Evolutionary conservation across 1,140 invertebrate genomes (phyloP), one percentile per base, ranked within the genome.

Genomic region (Bombyx mandarina): DNA sequence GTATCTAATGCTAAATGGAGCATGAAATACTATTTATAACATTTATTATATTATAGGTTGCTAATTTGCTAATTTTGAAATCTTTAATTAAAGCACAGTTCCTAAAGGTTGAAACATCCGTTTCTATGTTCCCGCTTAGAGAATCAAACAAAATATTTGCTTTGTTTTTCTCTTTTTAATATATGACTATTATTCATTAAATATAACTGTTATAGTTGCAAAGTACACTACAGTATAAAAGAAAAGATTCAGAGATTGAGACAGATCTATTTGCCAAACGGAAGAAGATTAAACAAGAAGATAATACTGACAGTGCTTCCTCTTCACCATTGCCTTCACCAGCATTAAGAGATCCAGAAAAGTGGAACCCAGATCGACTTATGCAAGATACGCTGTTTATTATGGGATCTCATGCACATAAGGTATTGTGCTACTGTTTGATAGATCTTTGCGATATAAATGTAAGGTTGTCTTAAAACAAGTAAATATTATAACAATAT

Each of bases 381-480:
- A 91, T 82, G 43, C 76, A 90, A 47, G 91, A 94, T 10, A 94
- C 93, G 3, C 67, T 92, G 45, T 95, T 95, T 86, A 93, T 96
- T 47, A 93, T 96, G 92, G 94, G 94, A 47, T 92, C 93, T 63
- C 93, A 93, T 79, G 91, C 91, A 35, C 91, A 92, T 68, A 93
- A 93, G 85, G 94, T 93, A 56, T 71, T 47, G 26, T 5, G 26
- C 26, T 35, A 35, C 26, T 35, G 4, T 35, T 35, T 35, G 2
- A 35, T 35, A 35, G 2, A 35, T 35, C 26, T 35, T 3, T 35
- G 2, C 2, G 26, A 35, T 35, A 35, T 35, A 35, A 35, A 49
- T 18, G 26, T 48, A 48, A 50, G 47, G 53, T 10, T 49, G 43
- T 43, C 12, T 53, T 53, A 10, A 43, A 43, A 10, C 43, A 53